These are phyloP conservation scores for Cromileptes altivelis DNA, from an alignment of 2,113 vertebrate genomes.

Conservation along the genomic window DNA sequence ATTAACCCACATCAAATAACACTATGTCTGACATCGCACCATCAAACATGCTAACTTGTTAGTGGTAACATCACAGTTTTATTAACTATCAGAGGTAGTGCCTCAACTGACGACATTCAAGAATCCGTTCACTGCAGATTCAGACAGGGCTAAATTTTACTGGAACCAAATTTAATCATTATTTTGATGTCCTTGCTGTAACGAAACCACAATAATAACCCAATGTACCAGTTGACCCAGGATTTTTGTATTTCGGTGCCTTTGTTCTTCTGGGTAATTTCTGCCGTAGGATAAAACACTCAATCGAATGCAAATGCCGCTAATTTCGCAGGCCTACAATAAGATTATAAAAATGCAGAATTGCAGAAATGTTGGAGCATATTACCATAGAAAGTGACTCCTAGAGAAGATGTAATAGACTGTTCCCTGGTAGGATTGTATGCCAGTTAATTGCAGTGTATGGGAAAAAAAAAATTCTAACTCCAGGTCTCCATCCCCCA, in stretches of 20 bases:
- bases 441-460: conserved; percentile 53
- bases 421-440: conserved; percentile 18
- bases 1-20: background rate
- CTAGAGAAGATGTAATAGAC: conserved; percentile 18
- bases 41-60: background rate
- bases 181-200: background rate
- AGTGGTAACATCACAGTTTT: background rate
- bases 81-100: background rate
- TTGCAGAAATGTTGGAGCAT: conserved; percentile 23
- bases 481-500: conserved; percentile 32
- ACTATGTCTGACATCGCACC: background rate
- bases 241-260: background rate
- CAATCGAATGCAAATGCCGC: background rate
- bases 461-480: conserved; percentile 24
- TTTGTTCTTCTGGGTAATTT: background rate
- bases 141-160: background rate
- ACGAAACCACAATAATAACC: background rate
- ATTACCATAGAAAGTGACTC: conserved; percentile 47
- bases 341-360: background rate
- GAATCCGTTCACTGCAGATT: background rate
- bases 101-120: background rate
- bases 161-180: background rate
- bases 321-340: conserved; percentile 3
- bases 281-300: background rate
- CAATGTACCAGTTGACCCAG: background rate